These are phyloP conservation scores for Dasysyrphus albostriatus DNA, from an alignment of 2,888 invertebrate genomes.

Conservation along the genomic window DNA sequence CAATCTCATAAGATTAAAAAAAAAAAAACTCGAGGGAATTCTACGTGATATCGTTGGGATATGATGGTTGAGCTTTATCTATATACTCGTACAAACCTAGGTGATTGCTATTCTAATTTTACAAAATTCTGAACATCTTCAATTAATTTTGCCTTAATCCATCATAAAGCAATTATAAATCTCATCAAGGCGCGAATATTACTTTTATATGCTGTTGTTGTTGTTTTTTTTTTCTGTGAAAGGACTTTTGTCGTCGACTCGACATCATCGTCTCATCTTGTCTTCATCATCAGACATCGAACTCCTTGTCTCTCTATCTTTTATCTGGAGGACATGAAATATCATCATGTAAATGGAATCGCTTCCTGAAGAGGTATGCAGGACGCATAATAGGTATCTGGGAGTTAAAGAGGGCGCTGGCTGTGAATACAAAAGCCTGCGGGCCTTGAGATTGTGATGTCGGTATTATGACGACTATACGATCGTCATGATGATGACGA, in stretches of 20 bases:
- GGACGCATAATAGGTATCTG: constrained; percentile 5
- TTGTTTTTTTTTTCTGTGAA: neutral
- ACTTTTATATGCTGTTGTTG: constrained; percentile 49
- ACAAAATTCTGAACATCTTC: constrained; percentile 70
- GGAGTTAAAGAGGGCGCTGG: constrained; percentile 12
- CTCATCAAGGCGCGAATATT: constrained; percentile 72
- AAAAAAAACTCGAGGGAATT: constrained; percentile 9
- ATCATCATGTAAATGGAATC: constrained; percentile 65
- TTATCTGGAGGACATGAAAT: constrained; percentile 66
- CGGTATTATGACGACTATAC: constrained; percentile 7
- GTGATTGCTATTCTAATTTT: constrained; percentile 73
- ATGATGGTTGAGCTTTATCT: constrained; percentile 6
- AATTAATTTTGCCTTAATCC: constrained; percentile 72
- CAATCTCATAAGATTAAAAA: constrained; percentile 15
- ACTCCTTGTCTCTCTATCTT: constrained; percentile 44
- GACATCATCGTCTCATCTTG: constrained; percentile 22
- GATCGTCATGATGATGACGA: too few species aligned
- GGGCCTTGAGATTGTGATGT: constrained; percentile 18
- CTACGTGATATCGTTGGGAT: neutral
- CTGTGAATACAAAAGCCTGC: constrained; percentile 22
- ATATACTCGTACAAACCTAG: constrained; percentile 31
- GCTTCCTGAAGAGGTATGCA: constrained; percentile 52
- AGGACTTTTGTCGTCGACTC: constrained; percentile 39
- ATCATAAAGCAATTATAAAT: constrained; percentile 75
- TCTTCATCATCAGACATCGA: constrained; percentile 49